These are phyloP conservation scores for Antennarius maculatus DNA, from an alignment of 2,797 vertebrate genomes.

Conservation along the genomic window DNA sequence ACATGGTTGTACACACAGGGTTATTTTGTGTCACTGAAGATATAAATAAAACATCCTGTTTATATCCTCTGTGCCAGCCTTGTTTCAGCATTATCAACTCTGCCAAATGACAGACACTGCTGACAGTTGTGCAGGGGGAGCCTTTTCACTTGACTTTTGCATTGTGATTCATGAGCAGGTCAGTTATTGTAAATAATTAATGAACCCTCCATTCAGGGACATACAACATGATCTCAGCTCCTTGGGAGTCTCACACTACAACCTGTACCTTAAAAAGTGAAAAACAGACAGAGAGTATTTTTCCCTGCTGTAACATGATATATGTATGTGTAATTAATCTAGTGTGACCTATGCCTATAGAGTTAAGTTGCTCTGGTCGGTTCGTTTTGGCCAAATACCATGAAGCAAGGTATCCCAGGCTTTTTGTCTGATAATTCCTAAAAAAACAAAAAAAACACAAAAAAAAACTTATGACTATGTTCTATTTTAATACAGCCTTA, in stretches of 20 bases:
- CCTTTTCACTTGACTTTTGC: neutral
- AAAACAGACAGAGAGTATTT: too few species aligned
- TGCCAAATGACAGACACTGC: neutral
- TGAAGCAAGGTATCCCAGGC: neutral
- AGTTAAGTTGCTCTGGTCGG: neutral
- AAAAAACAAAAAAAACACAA: neutral
- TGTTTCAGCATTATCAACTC: neutral
- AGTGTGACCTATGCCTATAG: neutral
- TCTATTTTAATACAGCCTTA: too few species aligned
- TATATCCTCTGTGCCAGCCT: neutral
- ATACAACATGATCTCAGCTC: slow-evolving; percentile 1
- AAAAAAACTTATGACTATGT: too few species aligned
- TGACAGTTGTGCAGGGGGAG: neutral
- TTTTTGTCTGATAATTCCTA: neutral
- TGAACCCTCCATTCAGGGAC: neutral
- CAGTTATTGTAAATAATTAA: neutral
- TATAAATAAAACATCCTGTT: neutral
- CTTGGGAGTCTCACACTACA: neutral
- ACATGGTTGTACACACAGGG: neutral
- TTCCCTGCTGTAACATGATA: neutral
- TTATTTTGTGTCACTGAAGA: neutral
- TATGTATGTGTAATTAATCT: too few species aligned
- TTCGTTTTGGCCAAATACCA: neutral
- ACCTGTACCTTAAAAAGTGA: neutral
- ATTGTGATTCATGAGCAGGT: neutral